A percentile compares a stretch with the other conserved stretches of the same genome.
Evolutionary conservation across 2,113 vertebrate species (phyloP).

Genomic region (Myrmophylax atrothorax): DNA sequence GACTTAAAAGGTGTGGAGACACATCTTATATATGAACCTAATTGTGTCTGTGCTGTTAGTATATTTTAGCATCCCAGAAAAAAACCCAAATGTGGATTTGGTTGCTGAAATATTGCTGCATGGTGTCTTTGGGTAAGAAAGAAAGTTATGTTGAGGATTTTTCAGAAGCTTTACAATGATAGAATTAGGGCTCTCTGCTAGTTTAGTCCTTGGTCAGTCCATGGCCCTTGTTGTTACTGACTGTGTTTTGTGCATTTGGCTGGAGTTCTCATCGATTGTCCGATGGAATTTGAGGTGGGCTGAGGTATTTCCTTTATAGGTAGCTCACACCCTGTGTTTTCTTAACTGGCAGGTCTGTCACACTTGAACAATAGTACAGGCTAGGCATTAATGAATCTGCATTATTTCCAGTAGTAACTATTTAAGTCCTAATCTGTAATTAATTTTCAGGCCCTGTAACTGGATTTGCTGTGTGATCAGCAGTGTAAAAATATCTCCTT

Average conservation of each 20-base stretch:
- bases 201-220: background rate
- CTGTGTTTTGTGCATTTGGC: background rate
- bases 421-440: background rate
- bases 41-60: background rate
- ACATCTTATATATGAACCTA: background rate
- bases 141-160: background rate
- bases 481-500: background rate
- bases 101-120: background rate
- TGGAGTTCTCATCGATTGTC: background rate
- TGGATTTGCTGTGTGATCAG: slow-evolving; percentile 12
- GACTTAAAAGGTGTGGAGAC: background rate
- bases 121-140: background rate
- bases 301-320: background rate
- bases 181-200: background rate
- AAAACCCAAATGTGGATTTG: background rate
- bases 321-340: background rate
- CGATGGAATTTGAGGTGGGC: background rate
- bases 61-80: background rate
- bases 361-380: background rate
- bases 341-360: background rate
- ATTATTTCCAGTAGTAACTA: background rate
- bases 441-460: background rate
- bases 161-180: background rate
- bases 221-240: background rate
- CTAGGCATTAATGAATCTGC: background rate